Conservation (phyloP, 53 echinoderm and acorn worm genomes). For the Hippasteria phrygiana region DNA sequence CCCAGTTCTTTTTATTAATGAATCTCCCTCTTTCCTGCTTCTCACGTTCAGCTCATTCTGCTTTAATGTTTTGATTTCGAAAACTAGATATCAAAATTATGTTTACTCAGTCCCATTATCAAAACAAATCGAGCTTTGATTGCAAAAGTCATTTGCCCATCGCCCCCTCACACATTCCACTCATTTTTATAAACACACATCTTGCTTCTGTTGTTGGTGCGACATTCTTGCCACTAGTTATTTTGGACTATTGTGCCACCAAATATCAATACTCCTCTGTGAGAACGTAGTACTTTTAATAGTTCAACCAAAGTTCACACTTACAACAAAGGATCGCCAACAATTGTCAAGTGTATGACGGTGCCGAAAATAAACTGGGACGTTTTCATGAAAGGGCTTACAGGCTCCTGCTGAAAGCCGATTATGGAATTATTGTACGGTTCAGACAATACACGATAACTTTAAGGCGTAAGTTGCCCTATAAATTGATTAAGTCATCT, state of each 20-base stretch:
- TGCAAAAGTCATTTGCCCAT: not conserved
- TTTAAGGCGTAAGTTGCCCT: no score
- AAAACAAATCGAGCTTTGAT: conserved; percentile 6
- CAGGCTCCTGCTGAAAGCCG: no score
- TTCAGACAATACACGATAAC: no score
- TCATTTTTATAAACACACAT: not conserved
- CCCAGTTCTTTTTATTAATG: not conserved
- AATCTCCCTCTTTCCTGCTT: not conserved
- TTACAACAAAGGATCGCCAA: not conserved
- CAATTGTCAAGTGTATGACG: not conserved
- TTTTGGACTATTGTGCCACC: not conserved
- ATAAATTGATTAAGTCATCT: no score
- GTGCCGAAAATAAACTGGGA: not conserved
- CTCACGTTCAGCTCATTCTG: not conserved
- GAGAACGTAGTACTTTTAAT: not conserved
- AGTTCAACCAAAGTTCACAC: conserved; percentile 9
- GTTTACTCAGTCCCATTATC: not conserved
- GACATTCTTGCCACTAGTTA: not conserved
- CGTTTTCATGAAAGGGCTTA: no score
- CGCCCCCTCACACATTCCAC: conserved; percentile 8
- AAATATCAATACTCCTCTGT: not conserved
- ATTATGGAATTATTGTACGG: no score
- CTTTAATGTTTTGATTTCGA: not conserved
- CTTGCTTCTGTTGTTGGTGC: not conserved
- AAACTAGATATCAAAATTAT: not conserved